A percentile compares a stretch with the other conserved stretches of the same genome.
Evolutionary conservation across 1,140 invertebrate species (phyloP).

Genomic region (Zaprionus kolodkinae): DNA sequence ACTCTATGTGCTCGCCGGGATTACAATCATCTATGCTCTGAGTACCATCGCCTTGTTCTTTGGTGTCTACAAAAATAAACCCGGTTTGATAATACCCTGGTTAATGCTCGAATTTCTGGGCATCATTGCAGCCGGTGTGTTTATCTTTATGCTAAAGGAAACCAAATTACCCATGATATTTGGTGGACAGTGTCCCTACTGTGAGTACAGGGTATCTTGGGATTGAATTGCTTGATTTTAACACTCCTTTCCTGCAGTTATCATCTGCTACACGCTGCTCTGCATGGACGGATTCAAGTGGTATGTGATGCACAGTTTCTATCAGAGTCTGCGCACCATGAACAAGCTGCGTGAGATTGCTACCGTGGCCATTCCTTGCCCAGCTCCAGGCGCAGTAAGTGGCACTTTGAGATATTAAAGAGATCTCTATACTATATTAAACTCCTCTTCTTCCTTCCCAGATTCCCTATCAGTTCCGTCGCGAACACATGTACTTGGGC

Average conservation of each 20-base stretch:
- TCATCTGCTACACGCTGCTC: constrained; percentile 67
- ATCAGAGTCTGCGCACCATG: constrained; percentile 78
- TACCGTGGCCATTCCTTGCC: constrained; percentile 81
- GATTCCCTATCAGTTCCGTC: constrained; percentile 80
- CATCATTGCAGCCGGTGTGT: constrained; percentile 53
- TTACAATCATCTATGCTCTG: constrained; percentile 65
- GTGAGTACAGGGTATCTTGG: no score
- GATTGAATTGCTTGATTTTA: no score
- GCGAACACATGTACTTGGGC: constrained; percentile 82
- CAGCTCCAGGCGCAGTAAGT: constrained; percentile 77
- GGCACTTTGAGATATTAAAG: no score
- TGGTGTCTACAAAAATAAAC: constrained; percentile 76
- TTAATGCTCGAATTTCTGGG: constrained; percentile 73
- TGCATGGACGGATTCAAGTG: constrained; percentile 74
- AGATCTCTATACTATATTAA: neutral
- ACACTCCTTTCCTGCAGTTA: constrained; percentile 44
- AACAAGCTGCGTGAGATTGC: constrained; percentile 80
- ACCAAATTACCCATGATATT: constrained; percentile 64
- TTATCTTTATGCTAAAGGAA: constrained; percentile 69
- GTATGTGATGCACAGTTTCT: constrained; percentile 80
- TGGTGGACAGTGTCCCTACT: constrained; percentile 67
- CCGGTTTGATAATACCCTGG: constrained; percentile 76
- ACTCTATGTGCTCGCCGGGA: constrained; percentile 62
- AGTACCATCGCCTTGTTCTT: constrained; percentile 70
- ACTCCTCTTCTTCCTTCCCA: neutral